Conservation (phyloP, 2,113 vertebrate genomes). For the Notechis scutatus region DNA sequence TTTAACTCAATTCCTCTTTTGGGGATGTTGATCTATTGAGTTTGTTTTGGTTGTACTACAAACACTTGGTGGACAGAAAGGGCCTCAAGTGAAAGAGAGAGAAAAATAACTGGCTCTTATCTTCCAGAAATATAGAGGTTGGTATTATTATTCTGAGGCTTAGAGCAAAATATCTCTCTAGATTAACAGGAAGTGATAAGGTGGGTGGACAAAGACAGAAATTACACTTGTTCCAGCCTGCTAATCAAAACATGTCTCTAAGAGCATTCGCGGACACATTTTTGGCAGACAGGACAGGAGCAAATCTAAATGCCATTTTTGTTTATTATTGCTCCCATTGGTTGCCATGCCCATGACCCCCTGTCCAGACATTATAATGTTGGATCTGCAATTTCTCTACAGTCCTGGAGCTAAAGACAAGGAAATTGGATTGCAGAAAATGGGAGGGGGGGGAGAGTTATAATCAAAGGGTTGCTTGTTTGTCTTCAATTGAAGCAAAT, state of each 20-base stretch:
- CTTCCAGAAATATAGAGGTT: neutral
- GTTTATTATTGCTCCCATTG: neutral
- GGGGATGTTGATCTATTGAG: neutral
- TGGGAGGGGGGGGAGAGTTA: neutral
- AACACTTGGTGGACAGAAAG: neutral
- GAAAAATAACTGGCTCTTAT: neutral
- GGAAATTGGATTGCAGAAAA: neutral
- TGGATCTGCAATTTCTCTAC: fast-evolving
- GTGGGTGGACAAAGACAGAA: neutral
- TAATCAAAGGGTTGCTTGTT: neutral
- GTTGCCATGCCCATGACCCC: neutral
- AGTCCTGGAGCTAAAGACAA: neutral
- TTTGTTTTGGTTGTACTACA: neutral
- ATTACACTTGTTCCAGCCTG: neutral
- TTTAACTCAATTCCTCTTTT: neutral
- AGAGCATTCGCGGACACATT: fast-evolving
- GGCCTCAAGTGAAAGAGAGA: neutral
- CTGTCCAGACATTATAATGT: conserved; percentile 5
- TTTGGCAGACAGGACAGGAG: neutral
- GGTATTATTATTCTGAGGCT: fast-evolving
- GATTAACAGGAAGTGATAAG: neutral
- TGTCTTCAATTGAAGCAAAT: neutral
- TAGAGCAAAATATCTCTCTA: conserved; percentile 7
- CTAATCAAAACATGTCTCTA: neutral
- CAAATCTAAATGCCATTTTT: neutral